These are phyloP conservation scores for Phylloscopus trochilus DNA, from an alignment of 2,113 vertebrate species.

Conservation along the genomic window DNA sequence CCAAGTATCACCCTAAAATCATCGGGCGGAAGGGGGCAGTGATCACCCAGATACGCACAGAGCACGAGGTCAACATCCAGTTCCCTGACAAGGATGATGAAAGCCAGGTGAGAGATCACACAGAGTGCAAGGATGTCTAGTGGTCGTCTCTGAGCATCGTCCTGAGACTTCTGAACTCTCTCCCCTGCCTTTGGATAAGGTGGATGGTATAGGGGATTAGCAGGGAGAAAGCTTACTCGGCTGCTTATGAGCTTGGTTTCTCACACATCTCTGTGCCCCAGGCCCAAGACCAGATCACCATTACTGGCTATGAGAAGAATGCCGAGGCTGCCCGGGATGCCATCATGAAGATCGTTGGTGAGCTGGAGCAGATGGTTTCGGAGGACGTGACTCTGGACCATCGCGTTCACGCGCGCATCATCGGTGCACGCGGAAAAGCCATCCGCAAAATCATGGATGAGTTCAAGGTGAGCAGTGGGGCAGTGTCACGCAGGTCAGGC, in stretches of 20 bases:
- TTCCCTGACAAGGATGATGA: slow-evolving; percentile 97
- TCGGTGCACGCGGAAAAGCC: slow-evolving; percentile 93
- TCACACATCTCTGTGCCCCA: not conserved
- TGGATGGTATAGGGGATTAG: not conserved
- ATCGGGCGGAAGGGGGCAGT: slow-evolving; percentile 97
- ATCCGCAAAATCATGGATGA: slow-evolving; percentile 99
- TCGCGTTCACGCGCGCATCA: slow-evolving; percentile 94
- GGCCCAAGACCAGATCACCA: slow-evolving; percentile 93
- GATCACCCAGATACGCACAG: slow-evolving; percentile 92
- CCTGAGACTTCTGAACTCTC: not conserved
- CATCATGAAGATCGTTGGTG: slow-evolving; percentile 90
- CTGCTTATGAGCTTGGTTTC: not conserved
- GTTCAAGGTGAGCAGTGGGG: slow-evolving; percentile 82
- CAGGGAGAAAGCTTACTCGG: not conserved
- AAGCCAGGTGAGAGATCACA: slow-evolving; percentile 83
- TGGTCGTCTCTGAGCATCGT: not conserved
- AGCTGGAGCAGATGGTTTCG: slow-evolving; percentile 95
- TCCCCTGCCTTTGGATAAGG: not conserved
- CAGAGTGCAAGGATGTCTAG: not conserved
- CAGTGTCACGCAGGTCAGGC: accelerated
- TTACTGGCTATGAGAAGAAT: slow-evolving; percentile 95
- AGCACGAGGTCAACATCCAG: slow-evolving; percentile 96
- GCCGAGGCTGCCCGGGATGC: slow-evolving; percentile 90
- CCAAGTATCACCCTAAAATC: slow-evolving; percentile 98
- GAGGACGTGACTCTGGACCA: slow-evolving; percentile 93